Conservation (phyloP, 2,888 invertebrate genomes). For the Megaustenia siamemsis region DNA sequence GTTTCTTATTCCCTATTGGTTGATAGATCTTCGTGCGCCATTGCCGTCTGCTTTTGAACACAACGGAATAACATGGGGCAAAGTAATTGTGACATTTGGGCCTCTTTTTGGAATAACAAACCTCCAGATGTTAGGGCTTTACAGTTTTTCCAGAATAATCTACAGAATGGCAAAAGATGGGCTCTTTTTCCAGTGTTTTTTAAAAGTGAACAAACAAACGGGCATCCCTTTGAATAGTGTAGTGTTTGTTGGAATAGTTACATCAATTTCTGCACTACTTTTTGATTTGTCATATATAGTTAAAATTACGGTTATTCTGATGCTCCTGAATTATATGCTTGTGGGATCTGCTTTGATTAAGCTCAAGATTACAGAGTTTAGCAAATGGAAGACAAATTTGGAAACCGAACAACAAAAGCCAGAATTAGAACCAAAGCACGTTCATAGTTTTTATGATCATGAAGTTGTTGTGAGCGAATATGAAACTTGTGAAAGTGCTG, state of each 20-base stretch:
- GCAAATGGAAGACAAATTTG: conserved; percentile 57
- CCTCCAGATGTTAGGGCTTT: conserved; percentile 86
- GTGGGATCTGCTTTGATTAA: conserved; percentile 93
- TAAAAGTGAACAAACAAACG: conserved; percentile 87
- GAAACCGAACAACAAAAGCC: not conserved
- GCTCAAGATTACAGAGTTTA: conserved; percentile 84
- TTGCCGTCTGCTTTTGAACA: conserved; percentile 74
- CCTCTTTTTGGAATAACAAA: conserved; percentile 73
- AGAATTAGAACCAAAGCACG: not conserved
- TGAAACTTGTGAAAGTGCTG: conserved; percentile 38
- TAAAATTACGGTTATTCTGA: conserved; percentile 91
- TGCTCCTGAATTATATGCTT: conserved; percentile 85
- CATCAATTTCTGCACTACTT: conserved; percentile 86
- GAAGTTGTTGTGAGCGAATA: conserved; percentile 34
- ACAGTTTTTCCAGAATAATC: conserved; percentile 90
- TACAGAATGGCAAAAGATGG: conserved; percentile 96
- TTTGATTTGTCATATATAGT: conserved; percentile 93
- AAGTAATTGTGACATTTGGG: conserved; percentile 71
- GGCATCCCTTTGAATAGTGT: conserved; percentile 81
- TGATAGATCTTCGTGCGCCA: conserved; percentile 71
- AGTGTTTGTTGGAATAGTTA: conserved; percentile 67
- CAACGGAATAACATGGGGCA: conserved; percentile 71
- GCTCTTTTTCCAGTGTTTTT: conserved; percentile 86
- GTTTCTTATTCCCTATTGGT: conserved; percentile 70
- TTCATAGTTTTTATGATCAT: conserved; percentile 30